A percentile compares a stretch with the other conserved stretches of the same genome.
phyloP scores from a whole-genome alignment of 2,797 vertebrate genomes.

The Oryzias dopingdopingensis region DNA sequence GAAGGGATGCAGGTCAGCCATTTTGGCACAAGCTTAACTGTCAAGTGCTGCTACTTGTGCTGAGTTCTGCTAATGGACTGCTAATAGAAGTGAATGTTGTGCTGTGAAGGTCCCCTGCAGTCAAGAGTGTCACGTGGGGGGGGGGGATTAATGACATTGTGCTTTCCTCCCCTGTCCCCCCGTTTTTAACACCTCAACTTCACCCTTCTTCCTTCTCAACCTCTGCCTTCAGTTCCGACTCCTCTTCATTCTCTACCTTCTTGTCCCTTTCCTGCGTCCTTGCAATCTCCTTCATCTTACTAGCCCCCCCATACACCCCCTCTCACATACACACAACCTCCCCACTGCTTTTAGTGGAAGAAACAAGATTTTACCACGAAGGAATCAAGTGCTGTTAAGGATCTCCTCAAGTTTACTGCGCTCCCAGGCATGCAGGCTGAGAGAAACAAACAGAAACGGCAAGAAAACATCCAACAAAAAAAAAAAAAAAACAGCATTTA shows the following conservation, averaged over 20 bases:
- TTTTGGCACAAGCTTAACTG: constrained; percentile 59
- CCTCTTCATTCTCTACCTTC: constrained; percentile 25
- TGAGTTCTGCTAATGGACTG: constrained; percentile 82
- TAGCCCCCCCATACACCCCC: constrained; percentile 5
- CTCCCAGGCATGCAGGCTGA: constrained; percentile 14
- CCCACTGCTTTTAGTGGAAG: constrained; percentile 11
- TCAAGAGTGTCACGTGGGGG: constrained; percentile 66
- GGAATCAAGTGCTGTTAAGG: constrained; percentile 25
- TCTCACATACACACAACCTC: constrained; percentile 1
- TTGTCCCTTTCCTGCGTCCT: constrained; percentile 47
- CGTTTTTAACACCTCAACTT: constrained; percentile 36
- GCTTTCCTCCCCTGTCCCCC: constrained; percentile 49
- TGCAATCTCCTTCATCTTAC: constrained; percentile 35
- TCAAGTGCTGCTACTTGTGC: constrained; percentile 75
- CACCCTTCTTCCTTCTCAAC: constrained; percentile 21
- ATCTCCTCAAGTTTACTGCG: constrained; percentile 21
- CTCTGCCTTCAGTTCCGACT: constrained; percentile 20
- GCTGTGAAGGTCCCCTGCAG: constrained; percentile 69
- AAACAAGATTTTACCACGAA: constrained; percentile 22
- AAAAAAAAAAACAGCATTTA: constrained; percentile 2
- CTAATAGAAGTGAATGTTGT: constrained; percentile 79
- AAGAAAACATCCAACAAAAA: constrained; percentile 6
- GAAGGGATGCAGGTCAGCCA: constrained; percentile 65
- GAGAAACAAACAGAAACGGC: constrained; percentile 28
- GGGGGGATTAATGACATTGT: constrained; percentile 80